Percentiles rank a stretch among this genome's conserved stretches.
Conservation (phyloP, 2,797 vertebrate genomes). For the Rhinichthys osculus region DNA sequence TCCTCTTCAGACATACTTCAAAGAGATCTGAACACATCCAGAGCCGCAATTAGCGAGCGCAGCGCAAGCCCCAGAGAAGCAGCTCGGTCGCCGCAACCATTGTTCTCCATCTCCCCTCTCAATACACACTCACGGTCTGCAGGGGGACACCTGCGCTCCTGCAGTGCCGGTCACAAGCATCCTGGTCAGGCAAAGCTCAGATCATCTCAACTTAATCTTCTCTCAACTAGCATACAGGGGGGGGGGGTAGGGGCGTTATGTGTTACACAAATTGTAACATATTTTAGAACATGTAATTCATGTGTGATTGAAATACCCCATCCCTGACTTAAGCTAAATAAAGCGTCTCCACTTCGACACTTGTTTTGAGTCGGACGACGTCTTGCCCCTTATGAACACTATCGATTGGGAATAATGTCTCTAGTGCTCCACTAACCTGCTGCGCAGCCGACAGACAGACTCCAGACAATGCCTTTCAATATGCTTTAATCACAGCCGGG, state of each 20-base stretch:
- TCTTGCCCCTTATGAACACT: too few relatives aligned
- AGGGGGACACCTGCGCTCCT: conserved; percentile 70
- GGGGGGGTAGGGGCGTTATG: too few relatives aligned
- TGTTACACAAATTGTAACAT: too few relatives aligned
- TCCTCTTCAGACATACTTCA: conserved; percentile 78
- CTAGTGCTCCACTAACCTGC: too few relatives aligned
- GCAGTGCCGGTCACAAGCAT: conserved; percentile 12
- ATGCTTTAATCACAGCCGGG: too few relatives aligned
- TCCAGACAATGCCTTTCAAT: too few relatives aligned
- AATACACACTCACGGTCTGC: conserved; percentile 63
- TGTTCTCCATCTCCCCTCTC: conserved; percentile 78
- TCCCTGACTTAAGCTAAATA: too few relatives aligned
- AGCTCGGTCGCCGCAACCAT: conserved; percentile 63
- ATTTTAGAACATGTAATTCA: background rate
- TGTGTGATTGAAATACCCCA: too few relatives aligned
- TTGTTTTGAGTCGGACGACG: too few relatives aligned
- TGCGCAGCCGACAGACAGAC: too few relatives aligned
- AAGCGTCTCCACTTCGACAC: too few relatives aligned
- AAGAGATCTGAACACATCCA: conserved; percentile 80
- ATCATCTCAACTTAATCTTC: background rate
- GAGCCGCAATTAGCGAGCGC: conserved; percentile 81
- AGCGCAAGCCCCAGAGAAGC: conserved; percentile 76
- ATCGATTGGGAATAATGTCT: too few relatives aligned
- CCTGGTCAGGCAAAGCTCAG: background rate
- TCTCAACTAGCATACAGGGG: background rate